phyloP scores from a whole-genome alignment of 1,140 invertebrate genomes.

The Conus betulinus region DNA sequence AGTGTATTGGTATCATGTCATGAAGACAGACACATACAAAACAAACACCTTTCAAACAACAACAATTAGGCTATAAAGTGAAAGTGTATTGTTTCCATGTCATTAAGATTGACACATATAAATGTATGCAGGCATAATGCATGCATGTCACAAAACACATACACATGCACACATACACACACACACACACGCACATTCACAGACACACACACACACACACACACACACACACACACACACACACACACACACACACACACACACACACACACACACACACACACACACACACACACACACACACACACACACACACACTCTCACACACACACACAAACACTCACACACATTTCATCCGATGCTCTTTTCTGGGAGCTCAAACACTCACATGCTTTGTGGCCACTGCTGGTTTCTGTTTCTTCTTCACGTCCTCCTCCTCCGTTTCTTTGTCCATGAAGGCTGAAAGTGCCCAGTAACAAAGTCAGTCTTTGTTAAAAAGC shows the following conservation, averaged over 20 bases:
- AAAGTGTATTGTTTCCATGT: too few relatives aligned
- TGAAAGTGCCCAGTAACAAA: constrained; percentile 31
- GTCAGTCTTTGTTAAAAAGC: too few relatives aligned
- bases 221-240: background rate
- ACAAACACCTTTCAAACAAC: background rate
- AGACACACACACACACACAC: background rate
- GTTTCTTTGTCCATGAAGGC: constrained; percentile 65
- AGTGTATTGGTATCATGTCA: too few relatives aligned
- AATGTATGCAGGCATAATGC: background rate
- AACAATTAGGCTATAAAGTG: background rate
- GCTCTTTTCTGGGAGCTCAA: background rate
- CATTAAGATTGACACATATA: too few relatives aligned
- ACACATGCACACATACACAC: background rate
- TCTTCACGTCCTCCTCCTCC: constrained; percentile 45
- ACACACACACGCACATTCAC: background rate
- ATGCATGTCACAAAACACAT: too few relatives aligned
- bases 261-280: background rate
- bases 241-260: background rate
- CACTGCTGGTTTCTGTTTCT: constrained; percentile 58
- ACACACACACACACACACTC: background rate
- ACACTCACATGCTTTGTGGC: constrained; percentile 65
- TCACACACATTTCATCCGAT: background rate
- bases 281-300: background rate
- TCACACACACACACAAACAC: constrained; percentile 11
- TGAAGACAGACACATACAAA: too few relatives aligned